Percentiles rank a stretch among this genome's conserved stretches.
Evolutionary conservation across 2,888 invertebrate species (phyloP).

Genomic region (Seladonia tumulorum): DNA sequence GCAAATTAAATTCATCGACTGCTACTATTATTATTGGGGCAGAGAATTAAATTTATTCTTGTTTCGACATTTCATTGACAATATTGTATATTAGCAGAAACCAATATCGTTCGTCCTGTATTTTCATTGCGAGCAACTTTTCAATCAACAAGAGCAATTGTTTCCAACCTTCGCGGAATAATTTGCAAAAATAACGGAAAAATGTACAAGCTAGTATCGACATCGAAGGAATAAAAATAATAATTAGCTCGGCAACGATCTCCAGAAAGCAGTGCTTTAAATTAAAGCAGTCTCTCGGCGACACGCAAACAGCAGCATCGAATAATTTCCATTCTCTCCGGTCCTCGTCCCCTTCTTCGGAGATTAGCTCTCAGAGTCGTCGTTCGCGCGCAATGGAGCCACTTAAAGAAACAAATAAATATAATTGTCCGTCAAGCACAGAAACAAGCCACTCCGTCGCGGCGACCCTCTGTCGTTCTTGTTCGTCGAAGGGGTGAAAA

Average conservation of each 20-base stretch:
- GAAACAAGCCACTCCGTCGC: slow-evolving; percentile 14
- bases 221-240: neutral
- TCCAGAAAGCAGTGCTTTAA: neutral
- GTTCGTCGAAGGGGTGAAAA: slow-evolving; percentile 33
- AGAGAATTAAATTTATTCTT: no score
- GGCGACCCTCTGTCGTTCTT: neutral
- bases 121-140: neutral
- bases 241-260: neutral
- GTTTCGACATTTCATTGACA: neutral
- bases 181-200: neutral
- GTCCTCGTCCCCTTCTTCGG: neutral
- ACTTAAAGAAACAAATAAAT: neutral
- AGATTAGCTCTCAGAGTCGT: neutral
- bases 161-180: neutral
- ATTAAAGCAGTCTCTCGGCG: neutral
- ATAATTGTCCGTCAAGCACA: slow-evolving; percentile 21
- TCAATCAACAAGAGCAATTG: neutral
- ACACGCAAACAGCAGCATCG: neutral
- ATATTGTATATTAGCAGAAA: neutral
- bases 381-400: neutral
- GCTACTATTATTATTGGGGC: no score
- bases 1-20: no score
- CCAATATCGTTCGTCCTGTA: neutral
- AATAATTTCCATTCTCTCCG: neutral
- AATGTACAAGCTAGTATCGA: neutral